These are phyloP conservation scores for Stomatorhinus ivindoensis DNA, from an alignment of 2,113 vertebrate species.

Conservation along the genomic window DNA sequence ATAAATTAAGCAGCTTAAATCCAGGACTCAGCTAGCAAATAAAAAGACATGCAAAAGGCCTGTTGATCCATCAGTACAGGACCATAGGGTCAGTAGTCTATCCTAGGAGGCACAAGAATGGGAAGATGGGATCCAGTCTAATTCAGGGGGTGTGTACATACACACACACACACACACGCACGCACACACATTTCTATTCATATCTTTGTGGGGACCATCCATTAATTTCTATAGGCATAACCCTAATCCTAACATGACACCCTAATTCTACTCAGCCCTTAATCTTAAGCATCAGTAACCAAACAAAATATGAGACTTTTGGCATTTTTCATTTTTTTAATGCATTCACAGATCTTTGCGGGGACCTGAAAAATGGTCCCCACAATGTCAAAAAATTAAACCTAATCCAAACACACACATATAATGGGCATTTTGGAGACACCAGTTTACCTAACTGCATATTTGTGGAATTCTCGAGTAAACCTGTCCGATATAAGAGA, in stretches of 20 bases:
- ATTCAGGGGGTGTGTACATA: background rate
- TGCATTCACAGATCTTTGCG: background rate
- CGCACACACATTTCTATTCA: background rate
- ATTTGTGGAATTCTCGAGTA: background rate
- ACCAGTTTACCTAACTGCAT: background rate
- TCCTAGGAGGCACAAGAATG: background rate
- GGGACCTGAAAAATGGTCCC: background rate
- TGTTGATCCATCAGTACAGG: background rate
- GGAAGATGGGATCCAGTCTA: background rate
- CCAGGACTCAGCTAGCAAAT: background rate
- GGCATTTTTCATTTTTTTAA: too few species aligned
- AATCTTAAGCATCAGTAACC: background rate
- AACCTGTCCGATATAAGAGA: background rate
- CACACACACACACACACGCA: background rate
- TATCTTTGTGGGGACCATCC: background rate
- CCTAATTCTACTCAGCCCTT: background rate
- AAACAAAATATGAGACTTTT: background rate
- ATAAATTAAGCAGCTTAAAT: background rate
- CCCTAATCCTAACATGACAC: background rate
- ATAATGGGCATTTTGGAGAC: background rate
- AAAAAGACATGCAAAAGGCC: background rate
- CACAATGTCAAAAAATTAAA: background rate
- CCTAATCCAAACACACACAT: background rate
- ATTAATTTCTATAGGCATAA: background rate
- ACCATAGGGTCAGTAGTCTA: background rate